Evolutionary conservation across 2,113 vertebrate genomes (phyloP).

Genomic region (Neotoma lepida): DNA sequence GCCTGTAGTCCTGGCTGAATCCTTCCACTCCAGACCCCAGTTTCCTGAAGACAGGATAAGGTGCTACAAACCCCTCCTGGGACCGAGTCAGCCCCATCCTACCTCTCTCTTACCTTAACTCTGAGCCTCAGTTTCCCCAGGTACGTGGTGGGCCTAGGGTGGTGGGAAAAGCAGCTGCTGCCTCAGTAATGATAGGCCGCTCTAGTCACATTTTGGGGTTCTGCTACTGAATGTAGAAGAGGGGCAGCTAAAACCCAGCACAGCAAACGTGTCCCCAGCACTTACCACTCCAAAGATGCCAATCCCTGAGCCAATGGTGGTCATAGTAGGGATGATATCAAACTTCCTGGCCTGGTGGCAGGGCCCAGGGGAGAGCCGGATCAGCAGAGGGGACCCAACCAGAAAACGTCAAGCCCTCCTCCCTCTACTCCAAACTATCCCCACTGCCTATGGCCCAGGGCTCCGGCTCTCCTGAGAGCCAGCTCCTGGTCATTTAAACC

Average conservation of each 20-base stretch:
- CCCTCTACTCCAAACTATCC: background rate
- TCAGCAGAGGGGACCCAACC: background rate
- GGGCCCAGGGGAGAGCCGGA: slow-evolving; percentile 7
- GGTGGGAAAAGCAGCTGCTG: background rate
- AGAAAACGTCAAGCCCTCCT: background rate
- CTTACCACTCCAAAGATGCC: slow-evolving; percentile 98
- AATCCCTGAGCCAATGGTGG: slow-evolving; percentile 96
- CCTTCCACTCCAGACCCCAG: background rate
- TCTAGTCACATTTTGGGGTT: background rate
- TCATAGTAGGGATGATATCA: slow-evolving; percentile 97
- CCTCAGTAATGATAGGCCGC: background rate
- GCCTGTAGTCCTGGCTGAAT: background rate
- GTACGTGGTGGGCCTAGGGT: background rate
- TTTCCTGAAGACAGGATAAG: background rate
- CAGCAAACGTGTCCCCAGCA: slow-evolving; percentile 42
- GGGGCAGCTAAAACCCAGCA: background rate
- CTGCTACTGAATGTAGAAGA: background rate
- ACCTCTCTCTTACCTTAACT: background rate
- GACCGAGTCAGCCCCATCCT: background rate
- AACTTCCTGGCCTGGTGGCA: slow-evolving; percentile 93
- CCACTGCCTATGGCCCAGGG: background rate
- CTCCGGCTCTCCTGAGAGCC: background rate
- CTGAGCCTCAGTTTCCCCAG: background rate
- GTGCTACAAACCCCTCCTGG: background rate
- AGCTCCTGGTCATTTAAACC: background rate